Conservation (phyloP, 1,140 invertebrate genomes). For the Asbolus verrucosus region DNA sequence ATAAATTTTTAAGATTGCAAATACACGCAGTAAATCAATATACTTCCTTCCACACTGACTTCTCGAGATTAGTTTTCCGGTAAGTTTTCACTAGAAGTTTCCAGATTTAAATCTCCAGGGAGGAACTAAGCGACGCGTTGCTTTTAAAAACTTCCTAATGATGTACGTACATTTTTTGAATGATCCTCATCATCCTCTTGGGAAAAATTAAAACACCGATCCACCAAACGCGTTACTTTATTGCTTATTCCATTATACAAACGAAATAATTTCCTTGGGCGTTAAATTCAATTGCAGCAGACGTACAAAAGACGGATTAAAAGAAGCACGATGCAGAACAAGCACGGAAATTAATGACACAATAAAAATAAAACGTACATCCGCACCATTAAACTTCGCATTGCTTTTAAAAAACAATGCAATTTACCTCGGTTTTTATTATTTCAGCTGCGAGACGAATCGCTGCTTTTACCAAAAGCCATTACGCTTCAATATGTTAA, state of each 20-base stretch:
- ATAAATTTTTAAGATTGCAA: slow-evolving; percentile 21
- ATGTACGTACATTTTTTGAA: neutral
- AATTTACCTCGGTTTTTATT: slow-evolving; percentile 2
- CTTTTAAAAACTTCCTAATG: no score
- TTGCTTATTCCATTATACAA: neutral
- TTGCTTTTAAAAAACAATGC: slow-evolving; percentile 15
- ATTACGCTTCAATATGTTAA: neutral
- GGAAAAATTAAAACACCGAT: neutral
- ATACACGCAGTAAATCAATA: slow-evolving; percentile 13
- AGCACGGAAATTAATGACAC: slow-evolving; percentile 2
- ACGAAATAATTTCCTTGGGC: neutral
- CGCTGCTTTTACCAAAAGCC: slow-evolving; percentile 9
- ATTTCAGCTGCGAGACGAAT: neutral
- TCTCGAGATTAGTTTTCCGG: slow-evolving; percentile 1
- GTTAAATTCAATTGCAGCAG: slow-evolving; percentile 3
- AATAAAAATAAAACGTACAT: slow-evolving; percentile 13
- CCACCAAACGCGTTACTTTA: no score
- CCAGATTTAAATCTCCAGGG: neutral
- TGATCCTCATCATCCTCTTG: neutral
- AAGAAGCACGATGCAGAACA: slow-evolving; percentile 1
- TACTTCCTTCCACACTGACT: neutral
- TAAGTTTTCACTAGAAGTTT: neutral
- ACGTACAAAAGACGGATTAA: slow-evolving; percentile 22
- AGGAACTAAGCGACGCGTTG: neutral
- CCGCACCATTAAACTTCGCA: neutral